These are phyloP conservation scores for Meteorus cinctellus DNA, from an alignment of 2,888 invertebrate genomes.

Conservation along the genomic window DNA sequence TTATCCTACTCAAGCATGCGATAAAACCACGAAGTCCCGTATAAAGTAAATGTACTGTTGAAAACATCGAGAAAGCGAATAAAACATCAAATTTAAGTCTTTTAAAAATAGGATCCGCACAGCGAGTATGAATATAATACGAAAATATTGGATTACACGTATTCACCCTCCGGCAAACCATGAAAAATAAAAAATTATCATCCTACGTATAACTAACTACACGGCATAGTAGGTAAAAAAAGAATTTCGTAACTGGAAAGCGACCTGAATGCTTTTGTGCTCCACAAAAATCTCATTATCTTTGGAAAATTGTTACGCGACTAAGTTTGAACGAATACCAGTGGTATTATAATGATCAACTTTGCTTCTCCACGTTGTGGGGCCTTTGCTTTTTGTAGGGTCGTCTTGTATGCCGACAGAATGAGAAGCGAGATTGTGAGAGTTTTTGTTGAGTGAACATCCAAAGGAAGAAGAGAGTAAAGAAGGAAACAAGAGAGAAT, in stretches of 20 bases:
- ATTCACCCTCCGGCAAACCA: background rate
- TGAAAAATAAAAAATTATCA: slow-evolving; percentile 4
- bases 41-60: background rate
- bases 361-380: slow-evolving; percentile 27
- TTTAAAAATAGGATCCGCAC: background rate
- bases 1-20: too few species aligned
- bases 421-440: slow-evolving; percentile 12
- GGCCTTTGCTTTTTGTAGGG: slow-evolving; percentile 12
- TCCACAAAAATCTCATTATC: slow-evolving; percentile 50
- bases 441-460: slow-evolving; percentile 11
- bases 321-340: slow-evolving; percentile 49
- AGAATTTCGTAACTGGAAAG: slow-evolving; percentile 9
- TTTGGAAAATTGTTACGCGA: slow-evolving; percentile 48
- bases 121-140: background rate
- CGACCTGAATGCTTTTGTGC: slow-evolving; percentile 37
- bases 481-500: too few species aligned
- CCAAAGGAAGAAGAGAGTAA: background rate
- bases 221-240: background rate
- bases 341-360: slow-evolving; percentile 50
- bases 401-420: background rate
- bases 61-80: background rate
- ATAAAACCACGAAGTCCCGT: too few species aligned
- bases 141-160: slow-evolving; percentile 4
- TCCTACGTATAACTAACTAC: background rate
- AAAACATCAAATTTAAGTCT: background rate